These are phyloP conservation scores for Drosophila repletoides DNA, from an alignment of 1,140 invertebrate species.

Conservation along the genomic window DNA sequence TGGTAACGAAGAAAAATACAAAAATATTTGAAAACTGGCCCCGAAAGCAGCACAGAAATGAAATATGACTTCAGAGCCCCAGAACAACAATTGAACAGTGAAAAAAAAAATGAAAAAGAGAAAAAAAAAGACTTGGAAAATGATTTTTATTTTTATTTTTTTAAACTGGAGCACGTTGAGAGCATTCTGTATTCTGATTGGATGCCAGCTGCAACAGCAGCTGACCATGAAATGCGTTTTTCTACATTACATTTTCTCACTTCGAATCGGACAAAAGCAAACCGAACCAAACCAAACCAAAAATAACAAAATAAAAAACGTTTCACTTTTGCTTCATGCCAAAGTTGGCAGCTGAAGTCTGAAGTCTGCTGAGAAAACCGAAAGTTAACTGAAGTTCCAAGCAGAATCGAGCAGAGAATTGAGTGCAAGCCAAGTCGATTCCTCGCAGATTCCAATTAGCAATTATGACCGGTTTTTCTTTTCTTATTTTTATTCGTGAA, in stretches of 20 bases:
- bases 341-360: conserved; percentile 26
- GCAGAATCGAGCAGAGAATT: conserved; percentile 47
- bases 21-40: conserved; percentile 39
- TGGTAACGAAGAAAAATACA: conserved; percentile 5
- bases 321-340: conserved; percentile 36
- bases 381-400: conserved; percentile 52
- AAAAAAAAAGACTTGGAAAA: conserved; percentile 13
- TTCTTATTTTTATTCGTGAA: too few relatives aligned
- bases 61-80: conserved; percentile 57
- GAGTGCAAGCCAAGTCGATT: conserved; percentile 40
- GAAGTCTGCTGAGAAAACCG: conserved; percentile 66
- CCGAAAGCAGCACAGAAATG: conserved; percentile 50
- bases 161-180: conserved; percentile 55
- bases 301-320: neutral
- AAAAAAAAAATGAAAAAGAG: conserved; percentile 20
- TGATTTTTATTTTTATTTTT: conserved; percentile 32
- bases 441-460: conserved; percentile 31
- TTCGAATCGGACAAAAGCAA: conserved; percentile 1
- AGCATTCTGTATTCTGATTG: conserved; percentile 34
- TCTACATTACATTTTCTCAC: conserved; percentile 23
- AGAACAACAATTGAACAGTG: conserved; percentile 61
- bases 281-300: too few relatives aligned
- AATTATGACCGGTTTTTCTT: conserved; percentile 77
- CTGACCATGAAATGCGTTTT: conserved; percentile 45
- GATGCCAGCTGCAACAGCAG: conserved; percentile 17